phyloP scores from a whole-genome alignment of 1,140 invertebrate species.

The Conus ventricosus region DNA sequence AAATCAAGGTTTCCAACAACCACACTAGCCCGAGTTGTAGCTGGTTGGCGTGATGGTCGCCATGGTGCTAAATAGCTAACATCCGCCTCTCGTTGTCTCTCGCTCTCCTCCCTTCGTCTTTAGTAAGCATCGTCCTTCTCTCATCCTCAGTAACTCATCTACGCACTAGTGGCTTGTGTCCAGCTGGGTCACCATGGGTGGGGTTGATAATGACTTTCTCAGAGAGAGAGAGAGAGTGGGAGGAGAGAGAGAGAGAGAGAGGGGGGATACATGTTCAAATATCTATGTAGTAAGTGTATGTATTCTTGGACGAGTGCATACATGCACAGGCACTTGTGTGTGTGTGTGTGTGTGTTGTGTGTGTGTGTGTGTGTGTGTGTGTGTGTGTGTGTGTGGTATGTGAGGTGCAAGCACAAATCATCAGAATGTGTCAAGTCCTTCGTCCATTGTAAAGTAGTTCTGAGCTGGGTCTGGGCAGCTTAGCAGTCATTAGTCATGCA shows the following conservation, averaged over 20 bases:
- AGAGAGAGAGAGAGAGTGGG: too few relatives aligned
- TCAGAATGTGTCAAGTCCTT: neutral
- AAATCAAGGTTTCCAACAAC: neutral
- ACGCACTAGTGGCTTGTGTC: neutral
- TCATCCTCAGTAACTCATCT: neutral
- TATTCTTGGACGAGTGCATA: too few relatives aligned
- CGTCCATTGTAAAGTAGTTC: neutral
- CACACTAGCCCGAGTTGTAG: neutral
- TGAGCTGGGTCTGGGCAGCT: neutral
- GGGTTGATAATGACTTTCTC: too few relatives aligned
- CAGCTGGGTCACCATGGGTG: too few relatives aligned
- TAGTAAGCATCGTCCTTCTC: neutral
- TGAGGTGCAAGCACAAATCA: neutral
- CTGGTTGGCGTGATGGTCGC: neutral
- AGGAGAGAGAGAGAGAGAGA: too few relatives aligned
- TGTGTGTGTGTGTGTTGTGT: conserved; percentile 5
- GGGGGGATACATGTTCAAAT: too few relatives aligned
- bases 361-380: conserved; percentile 10
- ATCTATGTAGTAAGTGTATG: too few relatives aligned
- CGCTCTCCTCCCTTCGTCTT: neutral
- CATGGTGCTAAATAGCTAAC: neutral
- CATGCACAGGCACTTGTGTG: too few relatives aligned
- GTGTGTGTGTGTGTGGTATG: neutral
- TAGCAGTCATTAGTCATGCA: neutral
- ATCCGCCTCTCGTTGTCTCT: neutral